Percentiles rank a stretch among this genome's conserved stretches.
Evolutionary conservation across 1,140 invertebrate species (phyloP).

Genomic region (Galleria mellonella): DNA sequence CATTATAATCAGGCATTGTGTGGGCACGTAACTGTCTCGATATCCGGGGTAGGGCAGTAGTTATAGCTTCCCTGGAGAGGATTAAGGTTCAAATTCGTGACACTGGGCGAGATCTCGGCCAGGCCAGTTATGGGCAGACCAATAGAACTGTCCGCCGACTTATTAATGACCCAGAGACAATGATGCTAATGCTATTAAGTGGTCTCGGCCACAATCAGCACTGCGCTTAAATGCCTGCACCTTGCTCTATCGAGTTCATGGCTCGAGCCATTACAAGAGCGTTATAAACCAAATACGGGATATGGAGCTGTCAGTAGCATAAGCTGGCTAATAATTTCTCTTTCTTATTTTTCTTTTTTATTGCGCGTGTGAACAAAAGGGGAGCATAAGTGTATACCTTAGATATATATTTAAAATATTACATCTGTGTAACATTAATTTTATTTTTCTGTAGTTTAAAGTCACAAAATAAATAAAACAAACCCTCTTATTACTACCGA

Average conservation of each 20-base stretch:
- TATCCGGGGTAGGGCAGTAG: slow-evolving; percentile 20
- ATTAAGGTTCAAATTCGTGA: slow-evolving; percentile 53
- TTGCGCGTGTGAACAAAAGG: too few relatives aligned
- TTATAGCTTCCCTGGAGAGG: slow-evolving; percentile 8
- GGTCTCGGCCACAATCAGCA: slow-evolving; percentile 26
- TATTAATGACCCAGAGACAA: slow-evolving; percentile 61
- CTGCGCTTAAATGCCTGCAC: slow-evolving; percentile 27
- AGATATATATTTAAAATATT: too few relatives aligned
- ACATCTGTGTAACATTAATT: too few relatives aligned
- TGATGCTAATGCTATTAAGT: slow-evolving; percentile 63
- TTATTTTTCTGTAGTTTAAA: too few relatives aligned
- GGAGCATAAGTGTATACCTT: too few relatives aligned
- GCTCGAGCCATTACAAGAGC: too few relatives aligned
- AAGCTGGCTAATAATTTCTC: too few relatives aligned
- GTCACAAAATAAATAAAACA: too few relatives aligned
- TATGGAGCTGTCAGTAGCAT: too few relatives aligned
- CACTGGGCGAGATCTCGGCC: slow-evolving; percentile 25
- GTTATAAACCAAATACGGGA: too few relatives aligned
- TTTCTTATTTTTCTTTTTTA: too few relatives aligned
- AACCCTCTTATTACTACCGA: too few relatives aligned
- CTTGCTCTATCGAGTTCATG: slow-evolving; percentile 8
- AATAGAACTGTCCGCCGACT: slow-evolving; percentile 55
- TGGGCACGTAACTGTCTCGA: slow-evolving; percentile 8
- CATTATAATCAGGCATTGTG: slow-evolving; percentile 8
- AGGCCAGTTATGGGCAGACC: slow-evolving; percentile 40